These are phyloP conservation scores for Lytechinus variegatus DNA, from an alignment of 35 echinoderm and acorn worm species.

Conservation along the genomic window DNA sequence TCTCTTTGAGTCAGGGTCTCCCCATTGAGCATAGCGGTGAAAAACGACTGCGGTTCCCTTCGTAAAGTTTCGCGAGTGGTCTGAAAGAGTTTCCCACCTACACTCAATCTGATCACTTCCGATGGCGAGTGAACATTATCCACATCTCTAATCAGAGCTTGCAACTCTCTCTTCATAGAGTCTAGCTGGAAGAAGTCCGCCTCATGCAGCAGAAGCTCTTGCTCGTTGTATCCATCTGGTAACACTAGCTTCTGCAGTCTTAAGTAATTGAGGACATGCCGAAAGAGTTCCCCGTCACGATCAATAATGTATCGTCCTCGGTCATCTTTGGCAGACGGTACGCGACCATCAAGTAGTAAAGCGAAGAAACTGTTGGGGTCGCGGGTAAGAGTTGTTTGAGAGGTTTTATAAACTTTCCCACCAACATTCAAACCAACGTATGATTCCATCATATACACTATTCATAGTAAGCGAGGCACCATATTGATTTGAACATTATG, in stretches of 20 bases:
- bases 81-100: neutral
- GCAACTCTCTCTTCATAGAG: neutral
- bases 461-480: no score
- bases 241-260: slow-evolving; percentile 27
- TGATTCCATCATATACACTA: neutral
- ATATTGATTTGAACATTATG: no score
- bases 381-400: neutral
- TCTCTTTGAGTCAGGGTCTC: neutral
- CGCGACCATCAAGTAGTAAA: neutral
- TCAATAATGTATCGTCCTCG: slow-evolving; percentile 54
- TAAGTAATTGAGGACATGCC: slow-evolving; percentile 62
- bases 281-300: slow-evolving; percentile 63
- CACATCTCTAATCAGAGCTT: neutral
- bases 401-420: slow-evolving; percentile 8
- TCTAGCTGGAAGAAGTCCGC: slow-evolving; percentile 62
- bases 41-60: neutral
- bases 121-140: neutral
- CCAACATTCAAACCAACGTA: slow-evolving; percentile 30
- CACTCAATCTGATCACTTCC: neutral
- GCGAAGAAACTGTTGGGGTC: slow-evolving; percentile 4
- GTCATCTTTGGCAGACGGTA: slow-evolving; percentile 38
- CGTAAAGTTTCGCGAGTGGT: neutral
- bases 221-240: slow-evolving; percentile 56
- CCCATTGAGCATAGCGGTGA: neutral
- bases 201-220: slow-evolving; percentile 52